Base-by-base conservation (phyloP, 2,797 vertebrate species). In the Gymnopithys bicolor region DNA sequence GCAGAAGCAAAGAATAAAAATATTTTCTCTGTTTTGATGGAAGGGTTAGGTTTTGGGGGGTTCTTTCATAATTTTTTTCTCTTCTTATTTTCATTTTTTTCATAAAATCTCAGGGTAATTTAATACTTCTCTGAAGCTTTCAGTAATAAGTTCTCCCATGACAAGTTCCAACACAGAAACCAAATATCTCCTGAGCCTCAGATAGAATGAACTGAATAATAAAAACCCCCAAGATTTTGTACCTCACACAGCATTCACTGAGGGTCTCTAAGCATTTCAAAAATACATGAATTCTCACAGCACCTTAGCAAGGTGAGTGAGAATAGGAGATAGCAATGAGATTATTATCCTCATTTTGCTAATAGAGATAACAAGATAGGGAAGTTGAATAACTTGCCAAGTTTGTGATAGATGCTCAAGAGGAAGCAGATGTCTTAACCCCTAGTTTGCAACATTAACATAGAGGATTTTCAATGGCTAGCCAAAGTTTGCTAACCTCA, bases 91-190 rank as follows among this genome's bases (percentile, higher is more conserved):
- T 32, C 21, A 10, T 48, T 85, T 87, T 62, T 87, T 62, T 59
- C 48, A 41, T 94, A 52, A 80, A 92, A 92, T 43, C 43, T 58
- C 9, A 71, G 22, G 83, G 15, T 82, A 81, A 90, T 82, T 80
- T 90, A 89, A n/a, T 46, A 93, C 39, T 79, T 90, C 39, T 64
- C 37, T 90, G 37, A 45, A 87, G 33, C 63, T 92, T 62, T 41
- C 33, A 49, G n/a, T 88, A 92, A 81, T 94, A 84, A 94, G 70
- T 92, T 51, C 56, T 97, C 59, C 55, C 33, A 64, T 70, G 30
- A 30, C 15, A 92, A 89, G 73, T 70, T 94, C 73, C 45, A 94
- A 74, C 92, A 87, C 77, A 51, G 74, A 79, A 74, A 67, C 78
- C 21, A 60, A 93, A 48, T 89, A 35, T 86, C 39, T 73, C 60